Base-by-base conservation (phyloP, 1,140 invertebrate genomes). In the Augochlora pura region DNA sequence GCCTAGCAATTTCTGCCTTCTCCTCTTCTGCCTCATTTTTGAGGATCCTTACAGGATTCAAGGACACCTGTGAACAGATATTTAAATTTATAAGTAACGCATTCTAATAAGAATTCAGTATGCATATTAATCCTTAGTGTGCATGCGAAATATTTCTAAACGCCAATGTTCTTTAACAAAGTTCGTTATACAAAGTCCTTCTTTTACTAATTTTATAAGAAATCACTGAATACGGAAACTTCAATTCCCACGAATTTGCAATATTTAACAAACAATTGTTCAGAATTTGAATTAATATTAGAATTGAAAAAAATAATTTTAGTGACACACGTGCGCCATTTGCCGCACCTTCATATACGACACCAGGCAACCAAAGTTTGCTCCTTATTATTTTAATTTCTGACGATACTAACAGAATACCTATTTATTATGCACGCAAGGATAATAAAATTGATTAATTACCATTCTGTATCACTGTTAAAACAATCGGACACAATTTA, bases 21-120 rank as follows among this genome's bases (percentile, higher is more conserved):
- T 99, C 99, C 93, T 99, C 98, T 92, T 99, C 98, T 6, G 99
- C 99, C 86, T 99, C 97, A 94, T 96, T 94, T 92, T 98, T 99
- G 80, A 99, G 94, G 86, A 99, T 97, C 92, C 98, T 95, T 10
- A 99, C 96, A 69, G 98, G 98, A 94, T 99, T 98, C 84, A 99
- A 93, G 64, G 97, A 97, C 84, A 97, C 95, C 96, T 97, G 9
- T 0, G 39, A 38, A 79, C 21, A 0, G 1, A 62, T 25, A 27
- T 65, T 46, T n/a, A 25, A 10, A 66, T 46, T 79, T 14, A 25
- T 10, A 12, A 66, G 0, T 3, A 67, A 59, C 57, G 21, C 6
- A 52, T 46, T 46, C 14, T 10, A 8, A 39, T 8, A 25, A 75
- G n/a, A 4, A 59, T 38, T 32, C 5, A 12, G 16, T 4, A 9